Percentiles rank a stretch among this genome's conserved stretches.
Conservation (phyloP, 2,888 invertebrate genomes). For the Drosophila mettleri region DNA sequence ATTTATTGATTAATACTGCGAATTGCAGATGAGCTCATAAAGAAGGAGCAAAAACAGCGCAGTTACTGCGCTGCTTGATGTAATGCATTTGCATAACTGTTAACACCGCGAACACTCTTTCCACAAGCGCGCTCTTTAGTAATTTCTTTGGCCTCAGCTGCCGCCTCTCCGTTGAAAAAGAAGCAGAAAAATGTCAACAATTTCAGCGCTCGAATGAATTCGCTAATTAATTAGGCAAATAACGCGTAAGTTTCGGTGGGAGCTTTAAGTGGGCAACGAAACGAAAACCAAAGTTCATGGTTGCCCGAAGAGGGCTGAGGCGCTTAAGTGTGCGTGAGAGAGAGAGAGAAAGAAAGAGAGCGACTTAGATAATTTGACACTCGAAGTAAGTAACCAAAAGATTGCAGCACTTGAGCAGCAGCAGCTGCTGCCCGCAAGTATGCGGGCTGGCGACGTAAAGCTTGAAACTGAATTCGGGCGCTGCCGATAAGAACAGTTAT, state of each 20-base stretch:
- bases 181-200: conserved; percentile 47
- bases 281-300: conserved; percentile 27
- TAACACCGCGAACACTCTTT: background rate
- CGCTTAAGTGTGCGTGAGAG: background rate
- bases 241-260: conserved; percentile 8
- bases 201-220: conserved; percentile 43
- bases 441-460: conserved; percentile 26
- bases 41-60: conserved; percentile 18
- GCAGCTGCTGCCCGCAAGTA: conserved; percentile 38
- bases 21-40: conserved; percentile 51
- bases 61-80: background rate
- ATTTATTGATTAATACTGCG: conserved; percentile 37
- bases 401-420: conserved; percentile 50
- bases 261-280: conserved; percentile 19
- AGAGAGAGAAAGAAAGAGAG: conserved; percentile 6
- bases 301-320: background rate
- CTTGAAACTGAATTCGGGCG: conserved; percentile 19
- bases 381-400: conserved; percentile 51
- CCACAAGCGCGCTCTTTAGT: too few relatives aligned
- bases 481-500: conserved; percentile 33
- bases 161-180: conserved; percentile 12
- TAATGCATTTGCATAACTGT: conserved; percentile 17
- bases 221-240: conserved; percentile 61
- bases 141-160: conserved; percentile 17
- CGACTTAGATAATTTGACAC: conserved; percentile 49